Evolutionary conservation across 2,113 vertebrate species (phyloP).

Genomic region (Gyps fulvus): DNA sequence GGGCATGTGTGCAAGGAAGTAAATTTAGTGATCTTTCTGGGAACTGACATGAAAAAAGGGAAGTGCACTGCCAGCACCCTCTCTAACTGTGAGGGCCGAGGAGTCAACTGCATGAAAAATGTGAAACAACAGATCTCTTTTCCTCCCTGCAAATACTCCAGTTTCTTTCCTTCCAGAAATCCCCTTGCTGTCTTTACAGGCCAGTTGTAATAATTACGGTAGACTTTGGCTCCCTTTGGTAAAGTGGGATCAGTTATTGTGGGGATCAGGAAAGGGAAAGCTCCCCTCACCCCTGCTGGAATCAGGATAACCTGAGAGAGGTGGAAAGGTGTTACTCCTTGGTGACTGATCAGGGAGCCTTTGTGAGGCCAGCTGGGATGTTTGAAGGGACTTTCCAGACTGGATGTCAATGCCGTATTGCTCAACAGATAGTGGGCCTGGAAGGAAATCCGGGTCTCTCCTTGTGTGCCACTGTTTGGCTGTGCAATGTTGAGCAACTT

Average conservation of each 20-base stretch:
- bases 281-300: not conserved
- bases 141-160: not conserved
- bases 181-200: not conserved
- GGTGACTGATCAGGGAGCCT: not conserved
- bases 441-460: not conserved
- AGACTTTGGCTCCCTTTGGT: not conserved
- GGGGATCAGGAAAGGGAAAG: not conserved
- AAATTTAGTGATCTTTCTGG: conserved; percentile 11
- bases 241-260: not conserved
- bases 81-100: not conserved
- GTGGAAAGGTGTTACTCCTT: not conserved
- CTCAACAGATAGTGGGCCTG: not conserved
- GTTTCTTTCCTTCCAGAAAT: not conserved
- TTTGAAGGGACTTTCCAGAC: not conserved
- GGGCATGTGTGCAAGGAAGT: not conserved
- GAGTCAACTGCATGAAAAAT: not conserved
- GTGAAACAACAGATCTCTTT: not conserved
- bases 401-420: not conserved
- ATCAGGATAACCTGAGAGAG: not conserved
- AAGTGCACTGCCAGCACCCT: not conserved
- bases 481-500: not conserved
- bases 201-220: not conserved
- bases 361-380: not conserved
- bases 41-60: not conserved
- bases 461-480: not conserved